Conservation (phyloP, 2,113 vertebrate species). For the Petroica traversi region DNA sequence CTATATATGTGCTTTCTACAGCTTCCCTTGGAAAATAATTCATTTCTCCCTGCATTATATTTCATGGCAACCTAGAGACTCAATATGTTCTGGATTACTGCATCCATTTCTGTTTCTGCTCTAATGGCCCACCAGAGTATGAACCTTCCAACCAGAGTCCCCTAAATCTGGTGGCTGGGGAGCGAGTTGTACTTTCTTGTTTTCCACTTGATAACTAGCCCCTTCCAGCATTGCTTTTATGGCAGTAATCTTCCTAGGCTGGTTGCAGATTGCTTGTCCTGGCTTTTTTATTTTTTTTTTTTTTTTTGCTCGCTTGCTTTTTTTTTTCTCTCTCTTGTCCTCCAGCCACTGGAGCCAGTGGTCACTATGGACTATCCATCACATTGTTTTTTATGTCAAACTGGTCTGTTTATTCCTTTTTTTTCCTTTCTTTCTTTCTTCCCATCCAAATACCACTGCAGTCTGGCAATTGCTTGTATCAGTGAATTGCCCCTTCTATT, state of each 20-base stretch:
- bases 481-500: neutral
- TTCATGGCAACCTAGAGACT: constrained; percentile 75
- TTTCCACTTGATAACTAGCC: constrained; percentile 75
- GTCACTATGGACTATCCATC: constrained; percentile 52
- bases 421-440: rapidly evolving
- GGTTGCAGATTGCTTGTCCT: constrained; percentile 67
- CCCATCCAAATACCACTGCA: neutral
- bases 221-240: constrained; percentile 75
- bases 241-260: constrained; percentile 76
- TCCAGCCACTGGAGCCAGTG: constrained; percentile 41
- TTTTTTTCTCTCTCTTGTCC: neutral
- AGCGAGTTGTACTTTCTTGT: constrained; percentile 69
- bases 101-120: constrained; percentile 71
- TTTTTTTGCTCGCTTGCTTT: neutral
- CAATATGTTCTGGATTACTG: constrained; percentile 76
- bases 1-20: constrained; percentile 66
- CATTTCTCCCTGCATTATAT: constrained; percentile 73
- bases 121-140: constrained; percentile 67
- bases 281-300: neutral
- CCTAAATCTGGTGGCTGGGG: constrained; percentile 70
- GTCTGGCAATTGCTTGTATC: neutral
- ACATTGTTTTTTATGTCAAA: constrained; percentile 44
- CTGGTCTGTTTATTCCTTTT: neutral
- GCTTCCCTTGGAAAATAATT: constrained; percentile 71
- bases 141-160: constrained; percentile 71